Conservation (phyloP, 2,113 vertebrate species). For the Halcyon malimbica region DNA sequence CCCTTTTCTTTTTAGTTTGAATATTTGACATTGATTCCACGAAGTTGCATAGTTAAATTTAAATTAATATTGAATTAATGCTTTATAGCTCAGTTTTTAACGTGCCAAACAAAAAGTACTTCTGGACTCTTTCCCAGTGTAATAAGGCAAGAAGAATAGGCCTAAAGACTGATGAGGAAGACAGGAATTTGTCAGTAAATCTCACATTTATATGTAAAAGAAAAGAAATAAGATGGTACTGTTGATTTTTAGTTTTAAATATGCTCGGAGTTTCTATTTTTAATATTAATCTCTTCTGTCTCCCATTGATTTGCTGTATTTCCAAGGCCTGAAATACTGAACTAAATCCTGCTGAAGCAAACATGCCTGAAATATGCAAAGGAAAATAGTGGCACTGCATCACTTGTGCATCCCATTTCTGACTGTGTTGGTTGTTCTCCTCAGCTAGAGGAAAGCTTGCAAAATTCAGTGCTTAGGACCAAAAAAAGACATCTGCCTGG, state of each 20-base stretch:
- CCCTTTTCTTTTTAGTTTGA: background rate
- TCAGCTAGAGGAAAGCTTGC: background rate
- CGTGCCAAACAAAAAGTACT: constrained; percentile 3
- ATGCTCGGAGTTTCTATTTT: background rate
- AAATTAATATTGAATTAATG: constrained; percentile 39
- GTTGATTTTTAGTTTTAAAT: constrained; percentile 11
- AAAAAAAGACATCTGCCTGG: background rate
- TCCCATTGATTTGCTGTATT: background rate
- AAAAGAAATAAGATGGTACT: background rate
- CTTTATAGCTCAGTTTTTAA: constrained; percentile 53
- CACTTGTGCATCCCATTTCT: background rate
- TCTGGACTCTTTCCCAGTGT: constrained; percentile 9
- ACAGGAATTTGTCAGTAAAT: background rate
- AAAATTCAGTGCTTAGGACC: background rate
- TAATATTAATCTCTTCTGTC: background rate
- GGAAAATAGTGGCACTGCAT: background rate
- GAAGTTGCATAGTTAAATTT: background rate
- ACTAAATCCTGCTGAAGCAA: background rate
- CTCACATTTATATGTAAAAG: background rate
- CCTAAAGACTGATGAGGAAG: background rate
- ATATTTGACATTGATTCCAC: background rate
- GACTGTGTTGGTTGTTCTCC: background rate
- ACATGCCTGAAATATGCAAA: background rate
- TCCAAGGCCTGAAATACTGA: background rate
- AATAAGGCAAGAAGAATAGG: constrained; percentile 16